phyloP scores from a whole-genome alignment of 1,140 invertebrate species.

The Gyrodactylus bullatarudis region DNA sequence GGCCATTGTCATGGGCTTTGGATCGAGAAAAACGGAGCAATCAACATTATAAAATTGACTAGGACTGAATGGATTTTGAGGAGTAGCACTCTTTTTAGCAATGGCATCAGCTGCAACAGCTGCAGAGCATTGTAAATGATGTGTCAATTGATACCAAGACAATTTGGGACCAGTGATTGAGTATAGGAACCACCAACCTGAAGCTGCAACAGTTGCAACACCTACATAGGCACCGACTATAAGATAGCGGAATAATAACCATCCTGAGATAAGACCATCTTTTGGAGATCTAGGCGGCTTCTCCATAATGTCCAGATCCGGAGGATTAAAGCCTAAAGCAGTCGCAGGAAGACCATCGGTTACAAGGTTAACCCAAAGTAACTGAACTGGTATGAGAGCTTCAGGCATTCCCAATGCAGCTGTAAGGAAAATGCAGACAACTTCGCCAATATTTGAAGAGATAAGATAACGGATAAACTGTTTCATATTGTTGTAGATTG shows the following conservation, averaged over 20 bases:
- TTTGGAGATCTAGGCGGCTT: constrained; percentile 78
- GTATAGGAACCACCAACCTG: constrained; percentile 96
- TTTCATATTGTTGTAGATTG: constrained; percentile 99
- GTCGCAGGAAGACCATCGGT: constrained; percentile 98
- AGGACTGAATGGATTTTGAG: constrained; percentile 9
- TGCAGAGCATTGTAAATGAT: not conserved
- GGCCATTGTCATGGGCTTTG: constrained; percentile 20
- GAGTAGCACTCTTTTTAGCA: not conserved
- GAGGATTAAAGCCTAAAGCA: constrained; percentile 95
- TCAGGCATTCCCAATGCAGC: constrained; percentile 94
- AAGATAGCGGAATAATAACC: constrained; percentile 97
- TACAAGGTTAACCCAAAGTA: constrained; percentile 96
- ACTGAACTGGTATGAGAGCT: constrained; percentile 89
- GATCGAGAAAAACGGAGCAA: constrained; percentile 16
- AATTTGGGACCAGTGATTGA: constrained; percentile 65
- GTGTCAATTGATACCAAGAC: constrained; percentile 68
- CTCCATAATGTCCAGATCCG: constrained; percentile 96
- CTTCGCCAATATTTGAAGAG: constrained; percentile 94
- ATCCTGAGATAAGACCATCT: constrained; percentile 87
- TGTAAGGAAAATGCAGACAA: constrained; percentile 63
- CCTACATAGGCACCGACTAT: constrained; percentile 63
- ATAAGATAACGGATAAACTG: constrained; percentile 99
- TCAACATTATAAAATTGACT: constrained; percentile 16
- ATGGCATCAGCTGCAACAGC: not conserved
- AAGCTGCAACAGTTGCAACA: constrained; percentile 81